Evolutionary conservation across 2,113 vertebrate genomes (phyloP), one percentile per base, ranked within the genome.

Genomic region (Suricata suricatta): DNA sequence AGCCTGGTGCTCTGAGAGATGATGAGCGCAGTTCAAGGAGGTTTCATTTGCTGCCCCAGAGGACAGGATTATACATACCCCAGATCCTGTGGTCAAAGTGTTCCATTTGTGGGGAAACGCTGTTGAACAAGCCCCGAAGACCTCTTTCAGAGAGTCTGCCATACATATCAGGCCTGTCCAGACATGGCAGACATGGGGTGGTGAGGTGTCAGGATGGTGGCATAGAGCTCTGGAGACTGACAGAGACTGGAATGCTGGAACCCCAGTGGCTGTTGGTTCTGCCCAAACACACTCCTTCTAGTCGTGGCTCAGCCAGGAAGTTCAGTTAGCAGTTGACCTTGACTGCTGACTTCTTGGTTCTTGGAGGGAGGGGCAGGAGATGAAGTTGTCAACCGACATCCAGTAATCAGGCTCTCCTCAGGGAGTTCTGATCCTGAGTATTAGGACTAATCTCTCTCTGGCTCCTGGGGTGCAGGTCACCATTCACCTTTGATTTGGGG

Each of bases 401-500:
- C n/a, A 27, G 52, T 77, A 50, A 12, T 79, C 31, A 41, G 74
- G 44, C 44, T 77, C 23, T 90, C 68, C 54, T 79, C 15, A 1
- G 71, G 72, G 35, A 93, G 66, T 60, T 88, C 84, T 69, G 57
- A 60, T 76, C 80, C 86, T 69, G 83, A 91, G 92, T 27, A 44
- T 92, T 74, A 71, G 33, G 31, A 88, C 35, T 76, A 80, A 96
- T 84, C 79, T 96, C 76, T 92, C 16, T 31, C 14, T 91, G 66
- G 72, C 31, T 96, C 5, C 80, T 44, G 47, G 29, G 41, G 38
- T 95, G 16, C 64, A 81, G 80, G 31, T 87, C 83, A 76, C 17
- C 10, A 4, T 69, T 93, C 69, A 86, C 64, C 57, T 21, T 96
- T 52, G 38, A 88, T 57, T 54, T 93, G 60, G 57, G 38, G 27